Evolutionary conservation across 1,140 invertebrate genomes (phyloP).

Genomic region (Drosophila kohkoa): DNA sequence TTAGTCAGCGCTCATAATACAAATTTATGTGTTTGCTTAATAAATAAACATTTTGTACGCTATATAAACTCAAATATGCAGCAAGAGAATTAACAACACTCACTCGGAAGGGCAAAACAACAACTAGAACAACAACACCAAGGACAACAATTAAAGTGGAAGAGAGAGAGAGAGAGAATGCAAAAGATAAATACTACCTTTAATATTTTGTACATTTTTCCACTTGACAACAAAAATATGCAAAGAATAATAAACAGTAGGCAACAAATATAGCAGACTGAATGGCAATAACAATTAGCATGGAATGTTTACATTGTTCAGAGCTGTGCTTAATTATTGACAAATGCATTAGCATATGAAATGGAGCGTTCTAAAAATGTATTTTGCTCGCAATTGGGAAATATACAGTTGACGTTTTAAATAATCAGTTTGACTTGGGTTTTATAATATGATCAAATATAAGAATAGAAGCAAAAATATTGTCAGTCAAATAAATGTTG

Average conservation of each 20-base stretch:
- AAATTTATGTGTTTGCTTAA: constrained; percentile 71
- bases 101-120: constrained; percentile 26
- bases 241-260: constrained; percentile 52
- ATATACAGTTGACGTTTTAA: too few species aligned
- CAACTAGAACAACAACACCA: constrained; percentile 10
- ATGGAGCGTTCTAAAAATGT: constrained; percentile 11
- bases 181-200: constrained; percentile 27
- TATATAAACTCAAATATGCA: constrained; percentile 70
- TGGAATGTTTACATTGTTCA: constrained; percentile 59
- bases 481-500: too few species aligned
- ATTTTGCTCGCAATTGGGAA: too few species aligned
- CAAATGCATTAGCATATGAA: constrained; percentile 64
- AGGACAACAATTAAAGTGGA: background rate
- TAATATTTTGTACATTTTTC: constrained; percentile 51
- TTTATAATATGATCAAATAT: too few species aligned
- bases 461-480: too few species aligned
- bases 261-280: background rate
- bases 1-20: constrained; percentile 75
- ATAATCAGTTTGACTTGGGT: too few species aligned
- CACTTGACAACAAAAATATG: constrained; percentile 73
- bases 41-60: constrained; percentile 77
- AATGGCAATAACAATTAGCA: constrained; percentile 64
- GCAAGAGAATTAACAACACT: constrained; percentile 41
- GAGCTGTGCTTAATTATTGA: constrained; percentile 73
- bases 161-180: background rate